These are phyloP conservation scores for Stramonita haemastoma DNA, from an alignment of 2,888 invertebrate species.

Conservation along the genomic window DNA sequence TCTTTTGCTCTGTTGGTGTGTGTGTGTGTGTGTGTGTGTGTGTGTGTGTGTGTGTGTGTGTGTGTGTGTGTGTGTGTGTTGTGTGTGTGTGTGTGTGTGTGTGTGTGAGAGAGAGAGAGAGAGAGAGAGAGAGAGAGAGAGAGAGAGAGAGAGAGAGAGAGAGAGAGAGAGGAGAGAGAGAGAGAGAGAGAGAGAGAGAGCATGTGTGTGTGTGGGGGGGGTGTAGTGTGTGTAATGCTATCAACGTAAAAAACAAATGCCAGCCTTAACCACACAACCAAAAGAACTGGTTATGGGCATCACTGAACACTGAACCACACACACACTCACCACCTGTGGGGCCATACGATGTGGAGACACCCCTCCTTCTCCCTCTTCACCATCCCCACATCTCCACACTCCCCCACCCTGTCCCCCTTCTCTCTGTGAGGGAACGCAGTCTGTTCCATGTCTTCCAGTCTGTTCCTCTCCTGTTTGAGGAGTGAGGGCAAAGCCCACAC, in stretches of 20 bases:
- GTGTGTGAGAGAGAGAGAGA: too few relatives aligned
- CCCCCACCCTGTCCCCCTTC: not conserved
- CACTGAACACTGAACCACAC: too few relatives aligned
- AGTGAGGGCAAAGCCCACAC: too few relatives aligned
- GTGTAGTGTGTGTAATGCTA: not conserved
- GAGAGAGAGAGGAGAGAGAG: too few relatives aligned
- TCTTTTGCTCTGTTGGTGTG: not conserved
- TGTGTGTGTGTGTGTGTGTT: not conserved
- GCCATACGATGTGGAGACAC: conserved; percentile 84
- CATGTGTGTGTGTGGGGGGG: not conserved
- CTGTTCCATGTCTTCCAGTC: not conserved
- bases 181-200: too few relatives aligned
- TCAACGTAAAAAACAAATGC: not conserved
- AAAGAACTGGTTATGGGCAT: too few relatives aligned
- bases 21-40: conserved; percentile 7
- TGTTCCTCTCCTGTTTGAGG: not conserved
- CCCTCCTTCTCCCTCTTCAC: not conserved
- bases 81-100: not conserved
- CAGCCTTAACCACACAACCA: not conserved
- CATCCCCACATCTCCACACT: not conserved
- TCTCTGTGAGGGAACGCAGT: not conserved
- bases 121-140: too few relatives aligned
- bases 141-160: too few relatives aligned
- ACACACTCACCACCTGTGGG: conserved; percentile 83
- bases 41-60: not conserved